Conservation (phyloP, 2,888 invertebrate genomes). For the Leucophora obtusa region DNA sequence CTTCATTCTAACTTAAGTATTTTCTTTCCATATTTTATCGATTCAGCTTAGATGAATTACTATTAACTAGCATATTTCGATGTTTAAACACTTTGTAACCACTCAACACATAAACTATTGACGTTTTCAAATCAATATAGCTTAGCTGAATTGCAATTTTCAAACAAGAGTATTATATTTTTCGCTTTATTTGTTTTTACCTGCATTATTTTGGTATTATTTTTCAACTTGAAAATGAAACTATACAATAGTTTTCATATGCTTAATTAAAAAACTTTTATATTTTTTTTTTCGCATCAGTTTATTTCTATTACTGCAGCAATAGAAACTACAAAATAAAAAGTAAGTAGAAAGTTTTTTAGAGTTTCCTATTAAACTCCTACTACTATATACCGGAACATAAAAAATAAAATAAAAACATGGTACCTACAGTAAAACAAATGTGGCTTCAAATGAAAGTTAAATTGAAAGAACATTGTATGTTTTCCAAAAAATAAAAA, state of each 20-base stretch:
- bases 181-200: conserved; percentile 8
- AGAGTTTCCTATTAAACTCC: conserved; percentile 37
- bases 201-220: conserved; percentile 41
- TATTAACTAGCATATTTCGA: not conserved
- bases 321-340: conserved; percentile 38
- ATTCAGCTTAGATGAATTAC: not conserved
- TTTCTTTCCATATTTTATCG: not conserved
- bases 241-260: conserved; percentile 51
- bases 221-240: conserved; percentile 23
- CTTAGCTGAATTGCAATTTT: not conserved
- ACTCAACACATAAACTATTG: not conserved
- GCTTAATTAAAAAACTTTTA: conserved; percentile 67
- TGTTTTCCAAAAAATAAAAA: conserved; percentile 30
- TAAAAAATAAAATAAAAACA: not conserved
- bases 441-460: conserved; percentile 53
- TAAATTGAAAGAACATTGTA: conserved; percentile 37
- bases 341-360: conserved; percentile 43
- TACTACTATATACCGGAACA: conserved; percentile 9
- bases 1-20: not conserved
- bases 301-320: conserved; percentile 40
- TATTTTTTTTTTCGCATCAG: conserved; percentile 16
- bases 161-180: not conserved
- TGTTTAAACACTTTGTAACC: not conserved
- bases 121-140: conserved; percentile 1
- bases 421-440: conserved; percentile 9